Conservation (phyloP, 1,140 invertebrate genomes). For the Diuraphis noxia region DNA sequence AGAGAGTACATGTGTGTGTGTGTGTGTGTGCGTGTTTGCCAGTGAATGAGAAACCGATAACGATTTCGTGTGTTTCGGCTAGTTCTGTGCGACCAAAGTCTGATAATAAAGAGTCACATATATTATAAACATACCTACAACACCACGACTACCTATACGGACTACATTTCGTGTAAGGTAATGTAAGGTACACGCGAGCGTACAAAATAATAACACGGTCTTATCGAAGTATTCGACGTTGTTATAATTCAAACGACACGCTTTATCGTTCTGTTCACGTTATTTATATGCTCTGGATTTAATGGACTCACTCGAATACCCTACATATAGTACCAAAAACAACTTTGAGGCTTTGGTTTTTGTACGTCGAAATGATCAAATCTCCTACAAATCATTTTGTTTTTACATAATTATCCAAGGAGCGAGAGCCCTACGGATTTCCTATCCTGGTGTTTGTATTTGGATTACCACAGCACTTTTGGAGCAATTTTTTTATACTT, state of each 20-base stretch:
- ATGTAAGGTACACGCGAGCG: background rate
- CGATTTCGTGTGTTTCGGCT: background rate
- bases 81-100: background rate
- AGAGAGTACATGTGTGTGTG: no score
- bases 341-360: background rate
- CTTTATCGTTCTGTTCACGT: background rate
- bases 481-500: background rate
- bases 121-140: background rate
- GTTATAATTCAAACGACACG: background rate
- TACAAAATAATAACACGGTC: background rate
- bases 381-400: background rate
- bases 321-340: background rate
- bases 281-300: background rate
- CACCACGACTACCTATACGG: background rate
- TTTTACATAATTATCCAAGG: background rate
- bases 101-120: constrained; percentile 4
- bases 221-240: background rate
- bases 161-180: background rate
- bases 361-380: background rate
- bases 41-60: background rate
- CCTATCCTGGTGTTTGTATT: no score
- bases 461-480: no score
- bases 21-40: background rate
- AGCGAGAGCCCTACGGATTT: no score
- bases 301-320: background rate